Evolutionary conservation across 2,888 invertebrate species (phyloP), one percentile per base, ranked within the genome.

Genomic region (Parapristionchus giblindavisi): DNA sequence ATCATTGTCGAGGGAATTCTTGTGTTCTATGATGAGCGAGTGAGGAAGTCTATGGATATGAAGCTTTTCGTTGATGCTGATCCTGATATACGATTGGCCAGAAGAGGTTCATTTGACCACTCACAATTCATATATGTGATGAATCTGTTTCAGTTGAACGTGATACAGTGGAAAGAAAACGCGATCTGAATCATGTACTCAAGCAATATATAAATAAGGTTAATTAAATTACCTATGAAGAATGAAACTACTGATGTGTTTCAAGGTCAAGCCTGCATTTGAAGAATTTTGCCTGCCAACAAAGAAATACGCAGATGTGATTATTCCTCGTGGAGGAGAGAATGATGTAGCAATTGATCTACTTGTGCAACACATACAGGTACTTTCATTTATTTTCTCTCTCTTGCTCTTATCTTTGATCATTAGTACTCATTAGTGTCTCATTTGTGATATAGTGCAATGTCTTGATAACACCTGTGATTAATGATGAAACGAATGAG

Each of bases 21-120:
- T 76, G 95, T 96, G 51, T 99, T 99, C 90, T 98, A 98, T 90
- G 96, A 96, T 89, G 94, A 94, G 0, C 94, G 94, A 89, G 93
- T 99, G 78, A 91, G 97, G 71, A 93, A 96, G 77, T 90, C 97
- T 77, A 99, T 98, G 90, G 95, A 98, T 89, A 97, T 99, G 96
- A 99, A 99, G 89, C 91, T 99, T 52, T 99, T 99, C 90, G 98
- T 99, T 3, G 99, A 99, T 89, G 97, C 97, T 0, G 98, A 99
- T 90, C 96, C 99, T 0, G 99, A 99, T 89, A 99, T 96, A 0
- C 91, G 99, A 87, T 91, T 99, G 32, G 96, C 97, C 0, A 91
- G 98, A 85, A 91, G 98, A 92, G 96, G 96, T 96, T 89, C 14
- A 48, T 48, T n/a, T n/a, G n/a, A n/a, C n/a, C n/a, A n/a, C n/a